phyloP scores from a whole-genome alignment of 2,888 invertebrate genomes.

The Campoplex nolae region DNA sequence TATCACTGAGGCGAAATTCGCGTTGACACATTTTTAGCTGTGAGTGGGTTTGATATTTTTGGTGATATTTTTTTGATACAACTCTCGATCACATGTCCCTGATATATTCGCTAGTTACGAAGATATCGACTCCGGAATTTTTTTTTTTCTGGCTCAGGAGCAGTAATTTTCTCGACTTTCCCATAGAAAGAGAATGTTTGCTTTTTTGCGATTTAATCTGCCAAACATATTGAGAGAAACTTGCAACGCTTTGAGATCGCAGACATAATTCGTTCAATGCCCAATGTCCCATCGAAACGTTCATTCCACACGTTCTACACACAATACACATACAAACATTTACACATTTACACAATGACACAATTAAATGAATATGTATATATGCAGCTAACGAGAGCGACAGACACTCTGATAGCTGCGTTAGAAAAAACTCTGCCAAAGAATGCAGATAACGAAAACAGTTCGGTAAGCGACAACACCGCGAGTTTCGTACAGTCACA shows the following conservation, averaged over 20 bases:
- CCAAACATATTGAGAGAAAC: slow-evolving; percentile 20
- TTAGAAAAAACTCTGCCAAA: slow-evolving; percentile 80
- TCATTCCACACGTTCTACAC: not conserved
- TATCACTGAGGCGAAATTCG: not conserved
- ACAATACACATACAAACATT: not conserved
- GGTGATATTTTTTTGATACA: not conserved
- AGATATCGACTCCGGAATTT: slow-evolving; percentile 36
- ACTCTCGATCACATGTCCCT: not conserved
- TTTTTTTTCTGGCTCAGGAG: slow-evolving; percentile 32
- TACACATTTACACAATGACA: not conserved
- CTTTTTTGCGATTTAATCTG: not conserved
- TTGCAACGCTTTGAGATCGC: not conserved
- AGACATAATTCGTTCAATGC: slow-evolving; percentile 2
- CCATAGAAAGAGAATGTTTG: not conserved
- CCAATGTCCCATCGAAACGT: not conserved
- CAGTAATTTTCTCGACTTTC: slow-evolving; percentile 63
- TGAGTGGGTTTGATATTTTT: not conserved
- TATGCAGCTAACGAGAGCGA: slow-evolving; percentile 78
- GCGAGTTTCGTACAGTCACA: slow-evolving; percentile 77
- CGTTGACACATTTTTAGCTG: not conserved
- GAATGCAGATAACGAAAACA: slow-evolving; percentile 80
- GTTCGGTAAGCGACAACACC: slow-evolving; percentile 78
- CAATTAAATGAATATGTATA: slow-evolving; percentile 67
- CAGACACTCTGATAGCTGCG: slow-evolving; percentile 80
- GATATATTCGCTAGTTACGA: slow-evolving; percentile 46